Evolutionary conservation across 1,140 invertebrate species (phyloP).

Genomic region (Ceratitis capitata): DNA sequence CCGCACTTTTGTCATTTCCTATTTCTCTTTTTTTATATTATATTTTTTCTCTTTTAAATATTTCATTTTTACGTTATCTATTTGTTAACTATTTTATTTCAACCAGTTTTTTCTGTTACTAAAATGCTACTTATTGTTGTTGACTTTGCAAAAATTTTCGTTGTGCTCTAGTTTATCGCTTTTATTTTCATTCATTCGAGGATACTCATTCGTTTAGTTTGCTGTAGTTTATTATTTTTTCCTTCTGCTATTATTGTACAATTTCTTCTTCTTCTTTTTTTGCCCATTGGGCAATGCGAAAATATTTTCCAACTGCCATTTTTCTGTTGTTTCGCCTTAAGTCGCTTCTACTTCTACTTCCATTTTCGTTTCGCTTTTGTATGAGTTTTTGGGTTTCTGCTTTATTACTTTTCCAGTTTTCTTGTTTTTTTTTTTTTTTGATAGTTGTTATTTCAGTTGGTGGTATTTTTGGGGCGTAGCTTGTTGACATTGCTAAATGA

Average conservation of each 20-base stretch:
- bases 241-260: not conserved
- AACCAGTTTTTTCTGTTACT: not conserved
- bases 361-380: not conserved
- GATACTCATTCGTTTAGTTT: not conserved
- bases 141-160: not conserved
- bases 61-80: not conserved
- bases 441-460: not conserved
- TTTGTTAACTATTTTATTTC: not conserved
- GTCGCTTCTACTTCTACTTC: not conserved
- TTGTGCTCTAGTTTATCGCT: not conserved
- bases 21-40: not conserved
- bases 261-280: not conserved
- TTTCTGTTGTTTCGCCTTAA: not conserved
- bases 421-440: not conserved
- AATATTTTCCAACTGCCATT: conserved; percentile 3
- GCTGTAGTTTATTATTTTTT: not conserved
- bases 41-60: not conserved
- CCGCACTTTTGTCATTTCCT: no score
- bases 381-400: not conserved
- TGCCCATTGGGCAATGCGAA: not conserved
- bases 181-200: not conserved
- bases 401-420: not conserved
- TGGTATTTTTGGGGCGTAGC: conserved; percentile 34
- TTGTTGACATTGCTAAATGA: conserved; percentile 40
- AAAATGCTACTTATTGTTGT: not conserved